These are phyloP conservation scores for Neolamprologus modestus DNA, from an alignment of 2,113 vertebrate species.

Conservation along the genomic window DNA sequence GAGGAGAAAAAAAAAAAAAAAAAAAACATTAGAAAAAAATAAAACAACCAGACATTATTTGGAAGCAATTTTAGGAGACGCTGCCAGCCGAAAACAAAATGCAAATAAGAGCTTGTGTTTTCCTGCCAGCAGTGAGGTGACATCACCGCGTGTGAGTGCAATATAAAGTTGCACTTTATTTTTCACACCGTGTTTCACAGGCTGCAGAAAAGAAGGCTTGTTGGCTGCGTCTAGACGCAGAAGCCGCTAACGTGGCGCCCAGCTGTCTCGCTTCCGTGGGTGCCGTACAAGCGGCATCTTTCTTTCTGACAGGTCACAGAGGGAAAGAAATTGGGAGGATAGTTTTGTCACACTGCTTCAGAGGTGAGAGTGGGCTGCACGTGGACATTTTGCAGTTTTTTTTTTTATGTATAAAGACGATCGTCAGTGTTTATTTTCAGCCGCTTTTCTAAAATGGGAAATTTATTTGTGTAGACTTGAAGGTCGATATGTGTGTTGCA, in stretches of 20 bases:
- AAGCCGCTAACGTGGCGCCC: slow-evolving; percentile 39
- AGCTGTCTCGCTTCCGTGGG: slow-evolving; percentile 17
- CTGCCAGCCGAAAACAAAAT: slow-evolving; percentile 22
- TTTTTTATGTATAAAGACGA: neutral
- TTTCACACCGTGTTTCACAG: slow-evolving; percentile 36
- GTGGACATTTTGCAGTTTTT: neutral
- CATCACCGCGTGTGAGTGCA: slow-evolving; percentile 47
- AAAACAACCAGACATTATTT: neutral
- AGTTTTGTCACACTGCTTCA: slow-evolving; percentile 5
- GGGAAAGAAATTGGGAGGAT: neutral
- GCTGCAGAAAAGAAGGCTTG: slow-evolving; percentile 50
- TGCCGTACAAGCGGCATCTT: slow-evolving; percentile 28
- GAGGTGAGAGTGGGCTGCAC: neutral
- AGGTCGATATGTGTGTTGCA: neutral
- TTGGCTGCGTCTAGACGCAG: slow-evolving; percentile 18
- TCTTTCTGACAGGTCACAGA: slow-evolving; percentile 7
- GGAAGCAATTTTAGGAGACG: slow-evolving; percentile 26
- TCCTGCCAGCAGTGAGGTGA: slow-evolving; percentile 30
- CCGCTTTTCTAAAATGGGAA: neutral
- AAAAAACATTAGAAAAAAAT: slow-evolving; percentile 51
- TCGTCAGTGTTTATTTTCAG: neutral
- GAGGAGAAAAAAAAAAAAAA: slow-evolving; percentile 12
- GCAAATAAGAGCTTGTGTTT: slow-evolving; percentile 31
- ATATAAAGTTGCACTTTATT: slow-evolving; percentile 47
- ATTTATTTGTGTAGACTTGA: neutral